Percentiles rank a stretch among this genome's conserved stretches.
Evolutionary conservation across 2,113 vertebrate genomes (phyloP).

Genomic region (Microtus oregoni): DNA sequence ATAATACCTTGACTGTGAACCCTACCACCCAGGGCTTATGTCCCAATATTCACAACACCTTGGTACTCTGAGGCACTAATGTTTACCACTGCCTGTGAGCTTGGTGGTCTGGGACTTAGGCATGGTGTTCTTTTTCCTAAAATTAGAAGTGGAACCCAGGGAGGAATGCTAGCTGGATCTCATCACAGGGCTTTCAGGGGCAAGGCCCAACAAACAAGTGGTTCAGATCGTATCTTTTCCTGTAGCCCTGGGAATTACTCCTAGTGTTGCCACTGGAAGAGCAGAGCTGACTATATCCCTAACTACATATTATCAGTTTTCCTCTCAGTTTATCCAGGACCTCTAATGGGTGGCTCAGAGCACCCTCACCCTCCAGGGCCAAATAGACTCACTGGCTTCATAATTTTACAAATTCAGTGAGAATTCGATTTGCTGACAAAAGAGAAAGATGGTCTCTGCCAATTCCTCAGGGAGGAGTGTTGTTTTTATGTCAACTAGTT

Average conservation of each 20-base stretch:
- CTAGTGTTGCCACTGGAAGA: not conserved
- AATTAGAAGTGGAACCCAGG: not conserved
- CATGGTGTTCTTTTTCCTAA: not conserved
- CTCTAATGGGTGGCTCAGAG: not conserved
- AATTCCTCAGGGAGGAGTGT: not conserved
- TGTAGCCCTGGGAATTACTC: not conserved
- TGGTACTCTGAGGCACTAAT: not conserved
- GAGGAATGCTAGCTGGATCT: not conserved
- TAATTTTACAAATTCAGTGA: not conserved
- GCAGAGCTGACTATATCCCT: not conserved
- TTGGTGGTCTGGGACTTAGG: not conserved
- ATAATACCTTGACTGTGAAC: not conserved
- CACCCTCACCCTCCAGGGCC: not conserved
- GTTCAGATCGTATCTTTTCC: not conserved
- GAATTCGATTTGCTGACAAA: not conserved
- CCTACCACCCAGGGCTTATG: not conserved
- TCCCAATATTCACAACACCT: not conserved
- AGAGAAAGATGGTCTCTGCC: not conserved
- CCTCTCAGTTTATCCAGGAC: not conserved
- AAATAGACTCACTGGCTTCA: not conserved
- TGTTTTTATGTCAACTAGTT: not conserved
- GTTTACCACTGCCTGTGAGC: not conserved
- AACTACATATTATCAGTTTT: not conserved
- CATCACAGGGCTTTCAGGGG: not conserved
- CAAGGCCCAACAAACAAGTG: not conserved